Base-by-base conservation (phyloP, 1,140 invertebrate genomes). In the Trichonephila clavata region DNA sequence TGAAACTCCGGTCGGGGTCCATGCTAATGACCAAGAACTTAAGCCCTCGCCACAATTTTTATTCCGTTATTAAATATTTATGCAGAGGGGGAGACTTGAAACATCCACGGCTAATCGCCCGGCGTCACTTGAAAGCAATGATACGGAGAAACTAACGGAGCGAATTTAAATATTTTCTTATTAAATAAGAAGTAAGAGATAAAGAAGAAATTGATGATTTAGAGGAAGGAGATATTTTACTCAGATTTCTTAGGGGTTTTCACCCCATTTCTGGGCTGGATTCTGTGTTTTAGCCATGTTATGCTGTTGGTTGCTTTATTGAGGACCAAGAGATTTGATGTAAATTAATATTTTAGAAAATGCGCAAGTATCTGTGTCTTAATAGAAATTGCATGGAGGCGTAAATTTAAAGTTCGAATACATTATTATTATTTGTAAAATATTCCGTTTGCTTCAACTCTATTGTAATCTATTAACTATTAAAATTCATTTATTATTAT, bases 161-260 rank as follows among this genome's bases (percentile, higher is more conserved):
- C 71, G 71, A 77, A 77, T 77, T 77, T 77, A 77, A 77, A 77
- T 77, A 77, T 39, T 77, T 77, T 77, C 71, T 77, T 77, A 77
- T 39, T 77, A 77, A 21, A 21, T 63, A 63, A 63, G 61, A 63
- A 32, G 71, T 39, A 77, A 77, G 24, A 77, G 71, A 77, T 32
- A 27, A 77, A 32, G 24, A 77, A 77, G 71, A 27, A 77, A 77
- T 77, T 77, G 71, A 77, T 77, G 71, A 77, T 77, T 77, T 32
- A 18, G 24, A 3, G 14, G 27, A 32, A 14, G n/a, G 63, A n/a
- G 21, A 65, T 10, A 68, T 24, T 50, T 50, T 7, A 24, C n/a
- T 3, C 10, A 27, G 24, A 24, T n/a, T 68, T 21, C n/a, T 68
- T 50, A 13, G 50, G 50, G 50, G 65, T 68, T 68, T 68, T 68